Conservation (phyloP, 1,140 invertebrate genomes). For the Linepithema humile region DNA sequence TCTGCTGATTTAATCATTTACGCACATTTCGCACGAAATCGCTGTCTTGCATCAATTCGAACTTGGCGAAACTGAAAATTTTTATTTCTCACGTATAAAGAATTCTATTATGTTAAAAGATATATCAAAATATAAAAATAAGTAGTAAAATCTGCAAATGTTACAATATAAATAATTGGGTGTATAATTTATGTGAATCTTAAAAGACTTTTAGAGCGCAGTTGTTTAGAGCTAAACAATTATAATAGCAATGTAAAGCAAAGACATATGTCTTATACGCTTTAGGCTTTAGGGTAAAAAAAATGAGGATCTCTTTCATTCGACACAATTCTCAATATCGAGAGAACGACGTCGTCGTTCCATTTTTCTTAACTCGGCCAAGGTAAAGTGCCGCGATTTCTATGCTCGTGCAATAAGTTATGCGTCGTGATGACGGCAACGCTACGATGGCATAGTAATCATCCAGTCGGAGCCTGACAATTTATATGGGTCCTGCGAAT, state of each 20-base stretch:
- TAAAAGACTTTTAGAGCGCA: neutral
- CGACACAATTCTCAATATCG: neutral
- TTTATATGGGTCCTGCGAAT: slow-evolving; percentile 48
- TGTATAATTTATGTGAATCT: neutral
- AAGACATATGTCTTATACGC: neutral
- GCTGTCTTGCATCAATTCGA: neutral
- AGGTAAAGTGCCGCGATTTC: slow-evolving; percentile 55
- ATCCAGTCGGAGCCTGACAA: neutral
- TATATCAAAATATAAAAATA: no score
- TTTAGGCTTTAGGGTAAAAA: neutral
- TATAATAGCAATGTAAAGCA: neutral
- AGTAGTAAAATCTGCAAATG: neutral
- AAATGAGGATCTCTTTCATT: neutral
- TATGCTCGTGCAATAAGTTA: slow-evolving; percentile 38
- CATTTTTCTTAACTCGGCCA: slow-evolving; percentile 70
- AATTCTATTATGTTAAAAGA: neutral
- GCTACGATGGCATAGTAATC: slow-evolving; percentile 21
- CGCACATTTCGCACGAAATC: no score
- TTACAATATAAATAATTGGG: neutral
- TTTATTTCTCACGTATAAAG: neutral
- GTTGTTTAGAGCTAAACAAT: neutral
- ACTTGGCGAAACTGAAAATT: neutral
- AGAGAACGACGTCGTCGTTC: slow-evolving; percentile 27
- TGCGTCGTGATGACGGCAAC: slow-evolving; percentile 44
- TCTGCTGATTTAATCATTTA: no score